phyloP scores from a whole-genome alignment of 2,888 invertebrate species.

The Automeris io region DNA sequence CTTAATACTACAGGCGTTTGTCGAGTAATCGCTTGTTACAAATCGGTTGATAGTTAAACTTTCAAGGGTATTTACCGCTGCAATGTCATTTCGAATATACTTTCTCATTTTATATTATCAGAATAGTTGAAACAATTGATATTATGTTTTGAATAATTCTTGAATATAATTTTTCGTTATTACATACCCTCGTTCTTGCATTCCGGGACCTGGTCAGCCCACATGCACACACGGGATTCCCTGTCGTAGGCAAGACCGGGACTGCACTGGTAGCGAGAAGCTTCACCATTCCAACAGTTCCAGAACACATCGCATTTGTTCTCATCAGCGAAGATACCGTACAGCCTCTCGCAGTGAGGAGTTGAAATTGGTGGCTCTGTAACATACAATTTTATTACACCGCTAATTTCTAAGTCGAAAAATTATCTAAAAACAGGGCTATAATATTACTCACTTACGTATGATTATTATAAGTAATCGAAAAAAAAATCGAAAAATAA shows the following conservation, averaged over 20 bases:
- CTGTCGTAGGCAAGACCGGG: slow-evolving; percentile 96
- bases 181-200: slow-evolving; percentile 90
- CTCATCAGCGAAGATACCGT: slow-evolving; percentile 94
- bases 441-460: no score
- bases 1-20: no score
- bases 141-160: background rate
- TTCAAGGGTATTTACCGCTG: no score
- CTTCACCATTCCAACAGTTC: slow-evolving; percentile 98
- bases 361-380: slow-evolving; percentile 90
- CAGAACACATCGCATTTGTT: slow-evolving; percentile 95
- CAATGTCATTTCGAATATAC: no score
- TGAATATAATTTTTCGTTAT: background rate
- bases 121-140: background rate
- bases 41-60: no score
- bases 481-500: no score
- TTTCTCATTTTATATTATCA: background rate
- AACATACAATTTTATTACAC: no score
- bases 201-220: slow-evolving; percentile 96
- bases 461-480: no score
- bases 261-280: slow-evolving; percentile 95
- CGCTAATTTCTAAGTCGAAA: no score
- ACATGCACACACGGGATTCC: slow-evolving; percentile 95
- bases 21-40: no score
- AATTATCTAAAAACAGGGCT: no score
- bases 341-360: slow-evolving; percentile 89